Base-by-base conservation (phyloP, 2,113 vertebrate genomes). In the Macquaria australasica region DNA sequence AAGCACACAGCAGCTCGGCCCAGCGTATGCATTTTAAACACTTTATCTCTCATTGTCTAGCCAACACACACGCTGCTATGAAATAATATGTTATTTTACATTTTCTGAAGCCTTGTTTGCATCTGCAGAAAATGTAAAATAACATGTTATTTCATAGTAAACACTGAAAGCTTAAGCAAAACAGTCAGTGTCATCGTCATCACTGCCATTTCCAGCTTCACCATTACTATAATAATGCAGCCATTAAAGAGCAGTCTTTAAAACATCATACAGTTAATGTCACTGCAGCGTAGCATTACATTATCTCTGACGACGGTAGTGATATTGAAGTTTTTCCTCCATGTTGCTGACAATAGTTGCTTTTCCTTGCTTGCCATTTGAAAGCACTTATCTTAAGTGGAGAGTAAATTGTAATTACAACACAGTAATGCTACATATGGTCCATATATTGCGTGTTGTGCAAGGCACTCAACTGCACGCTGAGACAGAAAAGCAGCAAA, bases 311-410 rank as follows among this genome's bases (percentile, higher is more conserved):
- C 45, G 60, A 84, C 39, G 6, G 41, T 8, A 16, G 77, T 25
- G 55, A 73, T 73, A 31, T 76, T 90, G 74, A 90, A 81, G 75
- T 82, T 90, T 81, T 81, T 77, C 75, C 87, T 37, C 66, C 25
- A n/a, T 77, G 84, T 70, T 83, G 74, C 85, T 81, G 83, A 91
- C 88, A 89, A 89, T 87, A 83, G 89, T 88, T 85, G 85, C 84
- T 81, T 90, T 82, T 88, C 53, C 79, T 87, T 89, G 31, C 84
- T 60, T 85, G 85, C 89, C 87, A 89, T 92, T 94, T 92, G 87
- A 94, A 93, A 93, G 93, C 93, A 94, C 92, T 95, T 89, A 93
- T 91, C 89, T 88, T 91, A 92, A 94, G 93, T 94, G 93, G 90
- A 78, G 86, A 88, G 79, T 69, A 88, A 92, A 94, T 93, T 91